These are phyloP conservation scores for Musca vetustissima DNA, from an alignment of 1,140 invertebrate species.

Conservation along the genomic window DNA sequence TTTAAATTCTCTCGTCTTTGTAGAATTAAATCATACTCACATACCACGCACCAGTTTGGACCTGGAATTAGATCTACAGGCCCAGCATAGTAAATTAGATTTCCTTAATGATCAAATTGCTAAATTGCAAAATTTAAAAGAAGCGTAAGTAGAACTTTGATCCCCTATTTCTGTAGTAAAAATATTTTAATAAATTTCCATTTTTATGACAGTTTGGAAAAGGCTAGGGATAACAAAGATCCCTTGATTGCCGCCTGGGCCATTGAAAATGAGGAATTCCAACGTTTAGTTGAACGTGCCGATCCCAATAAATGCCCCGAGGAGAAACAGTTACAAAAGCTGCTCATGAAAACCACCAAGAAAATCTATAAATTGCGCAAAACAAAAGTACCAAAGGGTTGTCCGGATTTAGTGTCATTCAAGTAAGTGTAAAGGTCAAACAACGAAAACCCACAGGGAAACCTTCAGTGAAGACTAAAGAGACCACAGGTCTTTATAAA, in stretches of 20 bases:
- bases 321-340: conserved; percentile 76
- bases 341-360: conserved; percentile 81
- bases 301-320: conserved; percentile 68
- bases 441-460: too few species aligned
- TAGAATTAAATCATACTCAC: conserved; percentile 60
- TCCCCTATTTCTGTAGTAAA: too few species aligned
- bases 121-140: conserved; percentile 78
- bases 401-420: conserved; percentile 89
- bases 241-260: conserved; percentile 79
- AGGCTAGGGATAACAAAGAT: conserved; percentile 76
- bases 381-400: conserved; percentile 83
- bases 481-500: too few species aligned
- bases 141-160: conserved; percentile 58
- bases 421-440: conserved; percentile 70
- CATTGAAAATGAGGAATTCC: conserved; percentile 82
- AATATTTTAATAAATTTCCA: too few species aligned
- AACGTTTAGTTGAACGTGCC: conserved; percentile 70
- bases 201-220: conserved; percentile 61
- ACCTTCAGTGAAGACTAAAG: too few species aligned
- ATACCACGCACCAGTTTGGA: conserved; percentile 85
- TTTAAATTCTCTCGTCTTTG: conserved; percentile 21
- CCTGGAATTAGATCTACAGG: conserved; percentile 86
- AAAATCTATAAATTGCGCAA: conserved; percentile 88
- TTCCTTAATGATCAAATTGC: conserved; percentile 82
- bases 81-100: conserved; percentile 80